Base-by-base conservation (phyloP, 2,888 invertebrate species). In the Catocala fraxini region DNA sequence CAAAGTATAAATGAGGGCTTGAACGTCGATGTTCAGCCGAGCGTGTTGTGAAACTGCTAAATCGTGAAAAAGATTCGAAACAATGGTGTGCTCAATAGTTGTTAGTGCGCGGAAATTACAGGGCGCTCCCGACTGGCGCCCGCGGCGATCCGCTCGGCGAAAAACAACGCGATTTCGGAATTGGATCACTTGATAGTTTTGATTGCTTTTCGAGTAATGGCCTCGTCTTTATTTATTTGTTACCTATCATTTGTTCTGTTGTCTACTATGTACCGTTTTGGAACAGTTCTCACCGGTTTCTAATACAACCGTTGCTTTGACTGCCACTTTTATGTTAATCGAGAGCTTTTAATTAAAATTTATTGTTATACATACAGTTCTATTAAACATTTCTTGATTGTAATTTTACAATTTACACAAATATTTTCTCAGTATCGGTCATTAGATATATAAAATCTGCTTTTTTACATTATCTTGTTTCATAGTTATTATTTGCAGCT, bases 171-270 rank as follows among this genome's bases (percentile, higher is more conserved):
- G 77, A 85, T 86, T 85, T 85, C 83, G 82, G 82, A 82, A 89
- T 87, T 82, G 84, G 82, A 86, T 85, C 84, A 80, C 82, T 85
- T 81, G 80, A 87, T 89, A 88, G 85, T 89, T 90, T 86, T 89
- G 89, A 91, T 91, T 89, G 89, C 85, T 90, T 87, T 84, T 73
- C 77, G 65, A 74, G 82, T 85, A 85, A 87, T 85, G 80, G 80
- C 73, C 72, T 57, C 47, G 74, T 70, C 64, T 72, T 70, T 73
- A 57, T 74, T 81, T 70, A 65, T 70, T 71, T 74, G 71, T 71
- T 72, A 68, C 69, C 72, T 72, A 65, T 25, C 33, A 67, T 66
- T 75, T 68, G 71, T 72, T 71, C 59, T 59, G 52, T 63, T 52
- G 54, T 55, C 65, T 53, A 25, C 4, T 25, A 25, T 15, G 4